A percentile compares a stretch with the other conserved stretches of the same genome.
phyloP scores from a whole-genome alignment of 2,888 invertebrate species.

The Oscheius sp. region DNA sequence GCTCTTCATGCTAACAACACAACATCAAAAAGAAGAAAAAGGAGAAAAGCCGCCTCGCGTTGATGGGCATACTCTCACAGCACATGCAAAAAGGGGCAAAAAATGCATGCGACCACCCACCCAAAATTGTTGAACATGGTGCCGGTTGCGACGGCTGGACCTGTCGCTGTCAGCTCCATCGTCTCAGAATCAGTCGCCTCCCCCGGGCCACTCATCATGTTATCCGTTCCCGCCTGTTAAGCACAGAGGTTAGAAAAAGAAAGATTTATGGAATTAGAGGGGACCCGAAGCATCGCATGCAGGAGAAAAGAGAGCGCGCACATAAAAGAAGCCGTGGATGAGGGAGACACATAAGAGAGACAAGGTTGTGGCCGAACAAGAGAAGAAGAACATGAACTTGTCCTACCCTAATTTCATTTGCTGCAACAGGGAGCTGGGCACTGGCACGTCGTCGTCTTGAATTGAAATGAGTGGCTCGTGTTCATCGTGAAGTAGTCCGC shows the following conservation, averaged over 20 bases:
- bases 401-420: conserved; percentile 49
- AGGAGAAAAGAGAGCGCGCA: not conserved
- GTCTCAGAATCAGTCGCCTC: conserved; percentile 14
- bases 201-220: conserved; percentile 6
- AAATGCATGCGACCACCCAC: conserved; percentile 13
- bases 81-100: not conserved
- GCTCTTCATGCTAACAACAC: conserved; percentile 26
- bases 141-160: conserved; percentile 44
- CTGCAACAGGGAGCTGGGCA: conserved; percentile 30
- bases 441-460: conserved; percentile 40
- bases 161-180: conserved; percentile 50
- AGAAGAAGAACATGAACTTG: no score
- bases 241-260: no score
- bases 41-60: not conserved
- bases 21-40: not conserved
- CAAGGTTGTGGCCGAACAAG: no score
- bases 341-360: no score
- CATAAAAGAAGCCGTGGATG: no score
- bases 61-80: not conserved
- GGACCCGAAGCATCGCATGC: not conserved
- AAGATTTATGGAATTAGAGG: not conserved
- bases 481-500: conserved; percentile 37
- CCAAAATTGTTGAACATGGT: conserved; percentile 64
- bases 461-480: conserved; percentile 47
- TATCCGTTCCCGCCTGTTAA: conserved; percentile 35